Evolutionary conservation across 2,888 invertebrate genomes (phyloP).

Genomic region (Coelopa pilipes): DNA sequence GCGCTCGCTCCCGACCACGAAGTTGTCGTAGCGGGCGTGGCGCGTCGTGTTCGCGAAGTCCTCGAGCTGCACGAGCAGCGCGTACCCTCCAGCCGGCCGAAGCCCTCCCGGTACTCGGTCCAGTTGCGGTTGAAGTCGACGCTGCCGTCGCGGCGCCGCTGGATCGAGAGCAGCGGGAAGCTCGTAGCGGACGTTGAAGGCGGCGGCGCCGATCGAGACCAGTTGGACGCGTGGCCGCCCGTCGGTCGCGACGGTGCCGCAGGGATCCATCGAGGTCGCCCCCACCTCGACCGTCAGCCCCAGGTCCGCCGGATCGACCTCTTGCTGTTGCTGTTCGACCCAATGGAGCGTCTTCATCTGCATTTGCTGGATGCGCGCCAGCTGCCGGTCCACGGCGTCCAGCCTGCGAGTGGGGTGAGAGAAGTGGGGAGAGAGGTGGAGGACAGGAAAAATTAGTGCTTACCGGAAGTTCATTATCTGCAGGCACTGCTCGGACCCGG

Average conservation of each 20-base stretch:
- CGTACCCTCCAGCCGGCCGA: conserved; percentile 45
- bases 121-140: conserved; percentile 47
- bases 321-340: background rate
- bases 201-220: background rate
- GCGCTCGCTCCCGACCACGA: conserved; percentile 48
- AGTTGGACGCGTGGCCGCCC: background rate
- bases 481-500: no score
- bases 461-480: no score
- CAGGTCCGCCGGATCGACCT: background rate
- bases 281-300: no score
- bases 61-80: conserved; percentile 46
- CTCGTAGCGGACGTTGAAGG: background rate
- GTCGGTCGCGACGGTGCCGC: background rate
- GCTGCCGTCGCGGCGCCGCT: conserved; percentile 49
- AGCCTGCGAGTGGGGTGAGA: background rate
- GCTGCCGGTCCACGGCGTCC: background rate
- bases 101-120: conserved; percentile 49
- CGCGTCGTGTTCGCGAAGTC: conserved; percentile 41
- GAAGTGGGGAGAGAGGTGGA: background rate
- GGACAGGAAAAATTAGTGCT: background rate
- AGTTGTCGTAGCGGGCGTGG: conserved; percentile 49
- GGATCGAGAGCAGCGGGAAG: conserved; percentile 48
- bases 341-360: background rate
- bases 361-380: background rate
- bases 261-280: background rate